phyloP scores from a whole-genome alignment of 2,888 invertebrate genomes.

The Tetrapedia diversipes region DNA sequence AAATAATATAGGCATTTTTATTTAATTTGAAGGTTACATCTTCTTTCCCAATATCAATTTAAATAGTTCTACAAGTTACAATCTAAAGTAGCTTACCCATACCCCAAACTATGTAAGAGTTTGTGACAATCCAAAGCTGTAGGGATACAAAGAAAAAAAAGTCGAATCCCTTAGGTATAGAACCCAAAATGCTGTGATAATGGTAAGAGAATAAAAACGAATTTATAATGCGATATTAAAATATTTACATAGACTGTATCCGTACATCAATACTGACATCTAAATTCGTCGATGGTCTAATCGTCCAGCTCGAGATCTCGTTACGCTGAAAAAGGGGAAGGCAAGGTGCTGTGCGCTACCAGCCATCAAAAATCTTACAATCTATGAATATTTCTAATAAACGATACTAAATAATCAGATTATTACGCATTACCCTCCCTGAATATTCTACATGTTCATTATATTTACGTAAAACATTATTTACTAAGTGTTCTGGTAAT shows the following conservation, averaged over 20 bases:
- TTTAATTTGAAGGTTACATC: constrained; percentile 70
- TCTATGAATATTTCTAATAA: constrained; percentile 68
- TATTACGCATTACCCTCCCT: constrained; percentile 58
- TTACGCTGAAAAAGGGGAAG: constrained; percentile 77
- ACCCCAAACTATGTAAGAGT: constrained; percentile 70
- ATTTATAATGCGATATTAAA: constrained; percentile 59
- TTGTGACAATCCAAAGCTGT: constrained; percentile 75
- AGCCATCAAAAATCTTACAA: constrained; percentile 70
- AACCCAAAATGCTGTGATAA: constrained; percentile 56
- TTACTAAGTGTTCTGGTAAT: constrained; percentile 34
- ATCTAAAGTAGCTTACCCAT: constrained; percentile 76
- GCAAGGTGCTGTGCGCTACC: constrained; percentile 62
- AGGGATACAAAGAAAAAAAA: constrained; percentile 65
- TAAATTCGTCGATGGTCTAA: constrained; percentile 69
- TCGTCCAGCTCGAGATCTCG: constrained; percentile 76
- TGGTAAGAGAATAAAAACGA: constrained; percentile 54
- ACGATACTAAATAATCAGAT: constrained; percentile 44
- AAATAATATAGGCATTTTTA: not conserved
- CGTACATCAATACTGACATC: constrained; percentile 57
- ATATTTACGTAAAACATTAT: constrained; percentile 53
- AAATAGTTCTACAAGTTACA: constrained; percentile 63
- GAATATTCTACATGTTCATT: constrained; percentile 54
- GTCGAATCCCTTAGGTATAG: constrained; percentile 49
- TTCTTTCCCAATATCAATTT: constrained; percentile 64
- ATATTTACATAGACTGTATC: constrained; percentile 74